Evolutionary conservation across 1,140 invertebrate genomes (phyloP), one percentile per base, ranked within the genome.

Genomic region (Odontomachus brunneus): DNA sequence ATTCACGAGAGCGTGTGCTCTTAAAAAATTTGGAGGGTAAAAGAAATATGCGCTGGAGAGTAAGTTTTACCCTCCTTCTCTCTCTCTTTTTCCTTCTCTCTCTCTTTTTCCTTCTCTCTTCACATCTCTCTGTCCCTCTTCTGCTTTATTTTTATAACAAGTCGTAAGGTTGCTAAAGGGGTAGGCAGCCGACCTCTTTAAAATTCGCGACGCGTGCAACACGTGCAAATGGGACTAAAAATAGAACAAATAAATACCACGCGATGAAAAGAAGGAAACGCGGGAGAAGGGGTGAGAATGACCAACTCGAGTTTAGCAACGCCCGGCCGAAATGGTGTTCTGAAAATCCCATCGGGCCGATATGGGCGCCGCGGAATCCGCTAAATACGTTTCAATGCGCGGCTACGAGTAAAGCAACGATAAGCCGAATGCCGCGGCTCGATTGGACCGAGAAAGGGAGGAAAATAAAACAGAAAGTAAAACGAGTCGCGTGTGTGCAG

Each of bases 361-460:
- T 66, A 53, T 14, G 22, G 24, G 17, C 62, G 29, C 9, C 38
- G 38, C 51, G n/a, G 49, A 75, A 80, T 80, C 38, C 51, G 22
- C 22, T 80, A 69, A 76, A 80, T 80, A 80, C 24, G 51, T 48
- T 80, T 69, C 33, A 67, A 57, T 71, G 15, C 51, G 12, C 17
- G 33, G 63, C 17, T 55, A 3, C 15, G 12, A 78, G 69, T 67
- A 69, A 78, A 76, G 49, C 29, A 76, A 78, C 63, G 22, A 19
- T 78, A 80, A 71, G 75, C 75, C 69, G 75, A 57, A 49, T 44
- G 49, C 15, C 29, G 17, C 17, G 24, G 5, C n/a, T 29, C 38
- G 75, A 80, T 59, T 29, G 51, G 26, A 44, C 38, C 38, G 4
- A 44, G 9, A 44, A 44, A 44, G 3, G 9, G 38, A 44, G 9